These are phyloP conservation scores for Drosophila santomea DNA, from an alignment of 1,140 invertebrate genomes.

Conservation along the genomic window DNA sequence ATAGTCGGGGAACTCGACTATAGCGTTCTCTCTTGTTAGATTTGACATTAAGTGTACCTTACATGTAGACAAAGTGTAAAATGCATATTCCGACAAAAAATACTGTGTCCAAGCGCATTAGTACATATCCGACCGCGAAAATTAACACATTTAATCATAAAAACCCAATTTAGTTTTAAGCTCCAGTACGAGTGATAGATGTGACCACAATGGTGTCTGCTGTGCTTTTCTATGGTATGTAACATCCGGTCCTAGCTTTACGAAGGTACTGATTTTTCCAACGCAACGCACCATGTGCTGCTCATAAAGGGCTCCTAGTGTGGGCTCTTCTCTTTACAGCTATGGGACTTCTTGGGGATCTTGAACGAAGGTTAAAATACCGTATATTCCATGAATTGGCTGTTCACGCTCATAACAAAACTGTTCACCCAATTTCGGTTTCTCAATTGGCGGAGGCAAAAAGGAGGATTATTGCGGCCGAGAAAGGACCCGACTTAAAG, in stretches of 20 bases:
- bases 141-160: no score
- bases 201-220: background rate
- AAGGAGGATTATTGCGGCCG: background rate
- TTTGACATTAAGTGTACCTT: no score
- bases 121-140: background rate
- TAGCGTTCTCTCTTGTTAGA: no score
- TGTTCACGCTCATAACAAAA: conserved; percentile 2
- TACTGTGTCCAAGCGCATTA: background rate
- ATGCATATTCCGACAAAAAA: background rate
- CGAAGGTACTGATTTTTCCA: background rate
- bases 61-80: no score
- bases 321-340: background rate
- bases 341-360: background rate
- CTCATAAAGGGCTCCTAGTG: background rate
- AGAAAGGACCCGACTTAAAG: background rate
- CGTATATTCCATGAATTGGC: conserved; percentile 2
- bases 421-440: background rate
- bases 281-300: background rate
- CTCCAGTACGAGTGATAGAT: background rate
- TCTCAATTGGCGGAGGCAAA: conserved; percentile 2
- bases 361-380: background rate
- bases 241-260: background rate
- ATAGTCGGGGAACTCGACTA: no score
- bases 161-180: background rate
- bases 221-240: background rate